Evolutionary conservation across 2,797 vertebrate genomes (phyloP).

Genomic region (Distichodus sexfasciatus): DNA sequence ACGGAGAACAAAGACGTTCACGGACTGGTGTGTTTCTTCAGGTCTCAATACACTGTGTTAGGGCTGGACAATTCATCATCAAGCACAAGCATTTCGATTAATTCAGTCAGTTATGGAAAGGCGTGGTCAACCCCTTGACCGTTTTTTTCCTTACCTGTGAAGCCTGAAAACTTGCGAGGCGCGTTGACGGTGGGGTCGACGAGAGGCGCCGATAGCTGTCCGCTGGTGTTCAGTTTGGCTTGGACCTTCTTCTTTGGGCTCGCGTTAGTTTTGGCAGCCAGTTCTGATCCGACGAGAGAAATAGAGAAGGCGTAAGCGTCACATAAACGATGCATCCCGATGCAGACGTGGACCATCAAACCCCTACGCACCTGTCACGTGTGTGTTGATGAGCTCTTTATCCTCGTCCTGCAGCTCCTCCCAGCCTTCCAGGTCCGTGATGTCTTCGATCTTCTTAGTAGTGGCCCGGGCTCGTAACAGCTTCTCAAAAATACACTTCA

Average conservation of each 20-base stretch:
- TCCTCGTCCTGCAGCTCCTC: conserved; percentile 90
- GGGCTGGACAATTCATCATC: background rate
- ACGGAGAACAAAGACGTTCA: background rate
- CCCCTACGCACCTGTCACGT: conserved; percentile 77
- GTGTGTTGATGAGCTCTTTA: conserved; percentile 86
- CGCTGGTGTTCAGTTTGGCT: conserved; percentile 80
- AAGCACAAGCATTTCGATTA: too few species aligned
- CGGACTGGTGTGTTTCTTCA: background rate
- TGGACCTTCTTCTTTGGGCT: conserved; percentile 93
- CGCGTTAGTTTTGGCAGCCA: conserved; percentile 80
- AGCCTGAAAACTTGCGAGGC: conserved; percentile 95
- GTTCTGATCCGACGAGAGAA: conserved; percentile 67
- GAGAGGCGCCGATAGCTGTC: conserved; percentile 71
- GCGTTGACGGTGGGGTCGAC: conserved; percentile 71
- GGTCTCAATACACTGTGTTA: background rate
- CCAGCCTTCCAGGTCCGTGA: conserved; percentile 96
- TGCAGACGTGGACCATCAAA: too few species aligned
- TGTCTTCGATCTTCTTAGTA: conserved; percentile 95
- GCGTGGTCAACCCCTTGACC: too few species aligned
- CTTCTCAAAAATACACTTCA: conserved; percentile 97
- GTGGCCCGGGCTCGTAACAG: conserved; percentile 88
- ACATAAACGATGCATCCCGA: too few species aligned
- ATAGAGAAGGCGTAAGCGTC: too few species aligned
- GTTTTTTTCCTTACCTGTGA: conserved; percentile 85
- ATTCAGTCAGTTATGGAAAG: too few species aligned